Base-by-base conservation (phyloP, 2,113 vertebrate genomes). In the Amphilophus citrinellus region DNA sequence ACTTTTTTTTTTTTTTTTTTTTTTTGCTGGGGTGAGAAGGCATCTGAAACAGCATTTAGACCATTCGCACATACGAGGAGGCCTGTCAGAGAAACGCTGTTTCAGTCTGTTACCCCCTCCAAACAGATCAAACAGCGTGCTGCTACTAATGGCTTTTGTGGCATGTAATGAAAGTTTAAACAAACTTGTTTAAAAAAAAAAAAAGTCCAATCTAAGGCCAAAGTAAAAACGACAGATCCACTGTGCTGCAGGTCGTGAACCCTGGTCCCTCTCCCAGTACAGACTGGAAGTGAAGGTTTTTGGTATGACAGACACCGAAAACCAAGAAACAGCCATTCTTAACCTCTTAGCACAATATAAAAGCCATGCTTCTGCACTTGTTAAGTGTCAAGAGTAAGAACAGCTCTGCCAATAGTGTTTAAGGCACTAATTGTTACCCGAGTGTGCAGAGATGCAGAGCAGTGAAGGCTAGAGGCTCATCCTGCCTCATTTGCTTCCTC, bases 111-210 rank as follows among this genome's bases (percentile, higher is more conserved):
- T 65, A 83, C 62, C 37, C 56, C 60, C 65, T 84, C 63, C 63
- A 50, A 50, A 53, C 60, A 79, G 83, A 77, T 60, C 27, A 37
- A 53, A 81, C 50, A 20, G 53, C 14, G 2, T 27, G 75, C 77
- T 92, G 84, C 89, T 92, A 86, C 90, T 84, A 65, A 88, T 88
- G 87, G 92, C 92, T 94, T 92, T 84, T 71, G 84, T 91, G 90
- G 87, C 81, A 80, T 83, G 79, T 44, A 85, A 32, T 89, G 61
- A 80, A 84, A 79, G 61, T 73, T 30, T 9, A 91, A 84, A 84
- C 47, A 86, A 89, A 84, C 50, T 73, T 32, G 35, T 59, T 32
- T 27, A 20, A 32, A 20, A 59, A 79, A 5, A 81, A 84, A 77
- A 83, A 73, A 82, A 20, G 65, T 80, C 77, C 88, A 82, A 50